phyloP scores from a whole-genome alignment of 2,888 invertebrate species.

The Scrobipalpa atriplicella region DNA sequence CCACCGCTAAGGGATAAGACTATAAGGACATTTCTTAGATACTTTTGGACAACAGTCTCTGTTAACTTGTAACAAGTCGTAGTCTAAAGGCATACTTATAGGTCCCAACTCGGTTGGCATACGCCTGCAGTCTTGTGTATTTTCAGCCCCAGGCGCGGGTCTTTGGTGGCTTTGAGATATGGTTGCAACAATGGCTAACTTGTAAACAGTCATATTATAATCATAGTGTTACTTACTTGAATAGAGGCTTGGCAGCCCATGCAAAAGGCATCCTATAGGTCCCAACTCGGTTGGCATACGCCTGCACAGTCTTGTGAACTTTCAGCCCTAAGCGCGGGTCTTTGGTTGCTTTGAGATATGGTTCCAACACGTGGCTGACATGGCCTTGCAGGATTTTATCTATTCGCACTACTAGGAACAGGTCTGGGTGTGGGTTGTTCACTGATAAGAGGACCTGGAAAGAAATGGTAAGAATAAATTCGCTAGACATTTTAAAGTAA shows the following conservation, averaged over 20 bases:
- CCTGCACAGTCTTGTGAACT: slow-evolving; percentile 90
- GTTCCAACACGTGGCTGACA: slow-evolving; percentile 92
- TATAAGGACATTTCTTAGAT: background rate
- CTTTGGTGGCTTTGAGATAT: slow-evolving; percentile 91
- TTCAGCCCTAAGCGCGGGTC: slow-evolving; percentile 91
- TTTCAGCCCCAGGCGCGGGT: slow-evolving; percentile 90
- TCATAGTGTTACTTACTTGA: slow-evolving; percentile 83
- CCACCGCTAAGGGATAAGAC: no score
- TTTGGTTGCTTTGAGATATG: slow-evolving; percentile 91
- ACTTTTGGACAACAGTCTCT: background rate
- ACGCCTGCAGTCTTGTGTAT: slow-evolving; percentile 89
- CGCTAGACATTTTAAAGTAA: no score
- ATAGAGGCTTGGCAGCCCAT: slow-evolving; percentile 96
- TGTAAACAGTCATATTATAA: no score
- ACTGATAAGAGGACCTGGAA: slow-evolving; percentile 93
- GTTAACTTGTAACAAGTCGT: background rate
- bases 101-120: slow-evolving; percentile 92
- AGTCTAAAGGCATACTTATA: slow-evolving; percentile 96
- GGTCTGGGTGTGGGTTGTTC: slow-evolving; percentile 93
- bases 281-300: slow-evolving; percentile 92
- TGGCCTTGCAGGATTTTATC: slow-evolving; percentile 97
- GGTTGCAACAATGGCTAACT: no score
- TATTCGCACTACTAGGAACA: slow-evolving; percentile 95
- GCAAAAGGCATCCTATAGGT: slow-evolving; percentile 98
- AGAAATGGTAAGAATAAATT: background rate